Base-by-base conservation (phyloP, 2,888 invertebrate species). In the Polydrusus pterygomalis region DNA sequence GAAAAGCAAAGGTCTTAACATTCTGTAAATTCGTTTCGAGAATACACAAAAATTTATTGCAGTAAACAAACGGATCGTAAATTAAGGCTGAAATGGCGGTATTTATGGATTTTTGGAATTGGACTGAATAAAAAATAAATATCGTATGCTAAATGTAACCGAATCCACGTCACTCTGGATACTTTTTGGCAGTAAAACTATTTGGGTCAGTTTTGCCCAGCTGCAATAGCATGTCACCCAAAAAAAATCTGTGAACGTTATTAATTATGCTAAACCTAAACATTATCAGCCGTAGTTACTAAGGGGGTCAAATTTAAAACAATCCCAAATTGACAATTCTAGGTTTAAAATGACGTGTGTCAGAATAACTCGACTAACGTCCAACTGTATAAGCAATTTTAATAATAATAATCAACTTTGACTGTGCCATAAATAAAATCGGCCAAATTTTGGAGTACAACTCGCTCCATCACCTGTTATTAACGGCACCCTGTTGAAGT, bases 11-110 rank as follows among this genome's bases (percentile, higher is more conserved):
- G 10, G 30, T 30, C 64, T 64, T 15, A 34, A 64, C 64, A 47
- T 64, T 64, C 47, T 64, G 20, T 17, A n/a, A 64, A 64, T 64
- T 64, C 64, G 2, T 47, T 64, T 64, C 10, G 25, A 15, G 47
- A 25, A 64, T 64, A 64, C n/a, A 30, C n/a, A 30, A 8, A 64
- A 47, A 64, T 64, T 64, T 64, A 64, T 64, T 64, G 30, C 64
- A 7, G 64, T 64, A 47, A 64, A 47, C 47, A 64, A 64, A 49
- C 45, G 8, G 15, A 47, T 64, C 64, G 17, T 64, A 64, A 64
- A 64, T 64, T 47, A 3, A 64, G 10, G 64, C 47, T 47, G 25
- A 64, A 64, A 30, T 49, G 47, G 47, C 15, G 30, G 45, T 47
- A 47, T 62, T 63, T 34, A 18, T 5, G 45, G n/a, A n/a, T 63